phyloP scores from a whole-genome alignment of 35 echinoderm and acorn worm genomes.

The Lytechinus pictus region DNA sequence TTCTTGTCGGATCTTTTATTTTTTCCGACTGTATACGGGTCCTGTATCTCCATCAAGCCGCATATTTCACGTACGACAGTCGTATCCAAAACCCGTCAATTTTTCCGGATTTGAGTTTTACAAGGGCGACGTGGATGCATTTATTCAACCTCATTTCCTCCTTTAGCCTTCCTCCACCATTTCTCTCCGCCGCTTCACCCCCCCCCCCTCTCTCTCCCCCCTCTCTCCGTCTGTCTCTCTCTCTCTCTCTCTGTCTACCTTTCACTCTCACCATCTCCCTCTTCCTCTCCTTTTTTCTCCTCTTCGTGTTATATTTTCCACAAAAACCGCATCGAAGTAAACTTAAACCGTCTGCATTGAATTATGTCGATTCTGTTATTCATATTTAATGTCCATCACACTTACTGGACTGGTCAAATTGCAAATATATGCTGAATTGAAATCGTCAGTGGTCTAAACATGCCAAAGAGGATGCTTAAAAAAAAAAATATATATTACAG shows the following conservation, averaged over 20 bases:
- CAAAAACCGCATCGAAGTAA: background rate
- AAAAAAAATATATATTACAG: background rate
- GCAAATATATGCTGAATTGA: background rate
- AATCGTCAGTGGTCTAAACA: background rate
- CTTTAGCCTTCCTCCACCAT: background rate
- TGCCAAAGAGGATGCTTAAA: too few relatives aligned
- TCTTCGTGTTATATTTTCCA: background rate
- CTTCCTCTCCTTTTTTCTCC: background rate
- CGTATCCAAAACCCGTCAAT: background rate
- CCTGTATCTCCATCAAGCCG: background rate
- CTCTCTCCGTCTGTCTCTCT: too few relatives aligned
- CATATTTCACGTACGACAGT: background rate
- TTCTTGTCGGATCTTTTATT: background rate
- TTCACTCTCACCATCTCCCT: background rate
- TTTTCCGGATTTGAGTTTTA: conserved; percentile 5
- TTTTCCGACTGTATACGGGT: background rate
- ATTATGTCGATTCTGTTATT: background rate
- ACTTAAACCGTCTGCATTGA: background rate
- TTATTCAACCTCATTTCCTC: conserved; percentile 1
- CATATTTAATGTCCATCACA: conserved; percentile 4
- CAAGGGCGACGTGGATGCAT: conserved; percentile 15
- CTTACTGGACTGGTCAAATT: background rate
- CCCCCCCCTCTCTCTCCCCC: too few relatives aligned
- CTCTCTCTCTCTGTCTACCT: too few relatives aligned
- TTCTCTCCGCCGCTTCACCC: background rate